A percentile compares a stretch with the other conserved stretches of the same genome.
Conservation (phyloP, 1,140 invertebrate genomes). For the Spodoptera frugiperda region DNA sequence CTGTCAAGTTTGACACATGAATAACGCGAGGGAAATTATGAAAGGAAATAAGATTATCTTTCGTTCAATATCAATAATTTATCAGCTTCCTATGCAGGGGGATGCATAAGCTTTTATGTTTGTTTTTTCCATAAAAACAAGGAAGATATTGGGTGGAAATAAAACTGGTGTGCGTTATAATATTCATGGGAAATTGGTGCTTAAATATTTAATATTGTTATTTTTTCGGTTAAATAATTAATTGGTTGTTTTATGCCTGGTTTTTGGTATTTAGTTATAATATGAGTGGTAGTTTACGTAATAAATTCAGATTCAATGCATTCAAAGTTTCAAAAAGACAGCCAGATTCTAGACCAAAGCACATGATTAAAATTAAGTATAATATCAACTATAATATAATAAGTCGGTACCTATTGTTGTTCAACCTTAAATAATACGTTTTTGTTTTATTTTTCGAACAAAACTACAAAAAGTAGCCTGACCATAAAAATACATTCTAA, state of each 20-base stretch:
- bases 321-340: too few relatives aligned
- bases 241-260: neutral
- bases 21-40: constrained; percentile 4
- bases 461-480: constrained; percentile 3
- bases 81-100: constrained; percentile 6
- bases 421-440: too few relatives aligned
- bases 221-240: neutral
- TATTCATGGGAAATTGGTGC: too few relatives aligned
- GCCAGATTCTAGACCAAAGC: too few relatives aligned
- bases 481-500: constrained; percentile 10
- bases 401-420: too few relatives aligned
- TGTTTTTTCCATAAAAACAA: neutral
- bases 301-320: too few relatives aligned
- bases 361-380: too few relatives aligned
- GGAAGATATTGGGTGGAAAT: neutral
- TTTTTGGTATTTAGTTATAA: too few relatives aligned
- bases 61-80: constrained; percentile 20
- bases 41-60: constrained; percentile 23
- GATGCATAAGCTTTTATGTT: constrained; percentile 2
- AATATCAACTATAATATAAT: too few relatives aligned
- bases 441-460: neutral
- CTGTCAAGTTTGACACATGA: neutral
- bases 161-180: too few relatives aligned
- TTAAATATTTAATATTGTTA: neutral
- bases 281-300: too few relatives aligned